phyloP scores from a whole-genome alignment of 1,140 invertebrate species.

The Teleogryllus occipitalis region DNA sequence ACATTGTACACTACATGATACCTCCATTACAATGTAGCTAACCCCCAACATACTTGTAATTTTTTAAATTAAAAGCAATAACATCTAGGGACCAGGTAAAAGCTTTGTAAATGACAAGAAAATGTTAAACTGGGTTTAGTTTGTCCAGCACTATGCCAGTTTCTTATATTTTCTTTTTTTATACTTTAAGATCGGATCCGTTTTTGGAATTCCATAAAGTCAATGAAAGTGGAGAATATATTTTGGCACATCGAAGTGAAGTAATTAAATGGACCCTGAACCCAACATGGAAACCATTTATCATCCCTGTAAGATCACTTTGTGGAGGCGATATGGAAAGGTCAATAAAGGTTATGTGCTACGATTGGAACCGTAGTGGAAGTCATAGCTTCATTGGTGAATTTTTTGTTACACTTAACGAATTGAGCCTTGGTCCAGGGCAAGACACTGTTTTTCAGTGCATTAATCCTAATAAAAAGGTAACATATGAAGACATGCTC shows the following conservation, averaged over 20 bases:
- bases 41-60: too few species aligned
- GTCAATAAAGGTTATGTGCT: slow-evolving; percentile 34
- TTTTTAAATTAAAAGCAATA: too few species aligned
- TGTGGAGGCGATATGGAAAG: slow-evolving; percentile 54
- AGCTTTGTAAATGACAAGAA: too few species aligned
- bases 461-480: slow-evolving; percentile 29
- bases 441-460: slow-evolving; percentile 20
- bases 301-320: slow-evolving; percentile 41
- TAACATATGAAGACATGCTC: neutral
- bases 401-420: slow-evolving; percentile 27
- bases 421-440: slow-evolving; percentile 26
- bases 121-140: too few species aligned
- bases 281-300: slow-evolving; percentile 50
- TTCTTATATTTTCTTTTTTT: neutral
- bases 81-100: too few species aligned
- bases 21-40: too few species aligned
- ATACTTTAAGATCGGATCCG: slow-evolving; percentile 35
- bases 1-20: too few species aligned
- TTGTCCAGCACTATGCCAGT: too few species aligned
- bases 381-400: slow-evolving; percentile 28
- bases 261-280: slow-evolving; percentile 43
- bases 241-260: slow-evolving; percentile 38
- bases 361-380: slow-evolving; percentile 32
- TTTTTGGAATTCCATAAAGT: slow-evolving; percentile 44
- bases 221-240: slow-evolving; percentile 36